A percentile compares a stretch with the other conserved stretches of the same genome.
Conservation (phyloP, 2,113 vertebrate genomes). For the Mormyrus lacerda region DNA sequence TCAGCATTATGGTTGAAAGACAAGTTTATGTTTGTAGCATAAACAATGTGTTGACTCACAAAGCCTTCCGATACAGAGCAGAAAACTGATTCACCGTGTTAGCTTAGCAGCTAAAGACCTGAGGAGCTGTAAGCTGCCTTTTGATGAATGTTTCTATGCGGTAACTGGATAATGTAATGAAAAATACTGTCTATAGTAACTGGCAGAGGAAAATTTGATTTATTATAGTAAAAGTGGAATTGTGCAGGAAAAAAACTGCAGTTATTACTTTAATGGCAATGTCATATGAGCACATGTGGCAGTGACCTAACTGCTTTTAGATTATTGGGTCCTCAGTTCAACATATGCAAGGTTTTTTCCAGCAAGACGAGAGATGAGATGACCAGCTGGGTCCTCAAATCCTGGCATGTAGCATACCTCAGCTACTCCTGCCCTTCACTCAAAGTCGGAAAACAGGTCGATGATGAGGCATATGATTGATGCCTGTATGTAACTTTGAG, state of each 20-base stretch:
- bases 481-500: not conserved
- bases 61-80: not conserved
- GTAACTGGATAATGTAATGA: not conserved
- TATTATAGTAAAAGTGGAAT: not conserved
- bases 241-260: not conserved
- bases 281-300: not conserved
- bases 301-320: not conserved
- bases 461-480: not conserved
- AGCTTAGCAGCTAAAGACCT: not conserved
- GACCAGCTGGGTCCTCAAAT: not conserved
- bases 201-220: not conserved
- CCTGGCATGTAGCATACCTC: not conserved
- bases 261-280: not conserved
- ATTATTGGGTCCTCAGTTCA: not conserved
- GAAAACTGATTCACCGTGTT: not conserved
- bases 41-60: not conserved
- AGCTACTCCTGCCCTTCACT: not conserved
- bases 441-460: not conserved
- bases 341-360: not conserved
- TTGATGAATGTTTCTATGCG: not conserved
- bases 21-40: not conserved
- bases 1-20: not conserved
- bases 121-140: not conserved
- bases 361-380: not conserved
- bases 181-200: not conserved